Percentiles rank a stretch among this genome's conserved stretches.
Conservation (phyloP, 2,797 vertebrate genomes). For the Alca torda region DNA sequence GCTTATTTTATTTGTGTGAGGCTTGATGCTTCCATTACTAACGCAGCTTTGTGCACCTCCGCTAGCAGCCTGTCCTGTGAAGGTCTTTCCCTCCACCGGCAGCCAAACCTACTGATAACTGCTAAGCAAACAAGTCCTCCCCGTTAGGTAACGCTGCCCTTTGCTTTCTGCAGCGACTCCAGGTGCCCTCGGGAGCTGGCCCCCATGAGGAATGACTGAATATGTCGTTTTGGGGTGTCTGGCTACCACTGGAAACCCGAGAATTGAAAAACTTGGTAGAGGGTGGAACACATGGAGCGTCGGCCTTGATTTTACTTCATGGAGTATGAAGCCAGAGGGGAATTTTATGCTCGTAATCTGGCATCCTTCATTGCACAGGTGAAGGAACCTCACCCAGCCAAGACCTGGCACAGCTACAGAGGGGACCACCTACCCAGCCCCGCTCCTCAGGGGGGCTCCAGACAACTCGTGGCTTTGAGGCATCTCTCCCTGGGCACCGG, state of each 20-base stretch:
- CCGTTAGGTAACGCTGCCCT: fast-evolving
- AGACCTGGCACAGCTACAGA: not conserved
- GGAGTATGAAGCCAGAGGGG: not conserved
- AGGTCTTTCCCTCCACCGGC: not conserved
- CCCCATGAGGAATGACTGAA: not conserved
- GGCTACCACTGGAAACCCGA: not conserved
- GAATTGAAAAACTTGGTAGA: not conserved
- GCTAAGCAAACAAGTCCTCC: not conserved
- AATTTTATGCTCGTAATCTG: not conserved
- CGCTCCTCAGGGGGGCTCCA: not conserved
- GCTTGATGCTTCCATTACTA: not conserved
- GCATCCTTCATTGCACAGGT: not conserved
- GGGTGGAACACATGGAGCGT: not conserved
- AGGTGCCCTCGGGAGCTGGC: not conserved
- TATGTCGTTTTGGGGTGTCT: not conserved
- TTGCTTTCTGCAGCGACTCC: not conserved
- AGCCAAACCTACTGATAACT: not conserved
- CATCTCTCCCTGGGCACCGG: not conserved
- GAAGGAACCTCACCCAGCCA: not conserved
- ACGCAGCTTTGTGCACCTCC: not conserved
- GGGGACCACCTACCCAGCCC: not conserved
- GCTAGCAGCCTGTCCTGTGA: not conserved
- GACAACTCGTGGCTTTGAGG: not conserved
- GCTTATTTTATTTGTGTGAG: not conserved
- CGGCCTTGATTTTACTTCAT: not conserved